Evolutionary conservation across 2,113 vertebrate species (phyloP), one percentile per base, ranked within the genome.

Genomic region (Pipra filicauda): DNA sequence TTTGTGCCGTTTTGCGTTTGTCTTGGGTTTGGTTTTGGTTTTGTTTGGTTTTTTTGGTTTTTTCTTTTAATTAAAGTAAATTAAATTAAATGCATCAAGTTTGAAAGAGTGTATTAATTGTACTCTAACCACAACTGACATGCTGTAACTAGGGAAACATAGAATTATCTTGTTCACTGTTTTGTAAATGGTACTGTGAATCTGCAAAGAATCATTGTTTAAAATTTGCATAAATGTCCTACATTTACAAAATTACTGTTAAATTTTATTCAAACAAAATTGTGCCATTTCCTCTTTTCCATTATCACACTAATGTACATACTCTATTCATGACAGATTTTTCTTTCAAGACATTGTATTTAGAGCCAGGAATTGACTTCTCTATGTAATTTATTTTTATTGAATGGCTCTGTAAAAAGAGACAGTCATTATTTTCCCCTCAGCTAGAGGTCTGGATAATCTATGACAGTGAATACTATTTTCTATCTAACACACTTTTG

Each of bases 121-220:
- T 83, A 69, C 76, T 79, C 65, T 69, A 81, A 75, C 8, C 5
- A 72, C 26, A 75, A 82, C 7, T 82, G 59, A 72, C 73, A 82
- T n/a, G 55, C 19, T 90, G 79, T 62, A 93, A 61, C 52, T 88
- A 84, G 70, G 79, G 67, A 89, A 97, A 88, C 70, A 71, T 52
- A 66, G n/a, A 93, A 96, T 96, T 97, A 96, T 82, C 49, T 70
- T 79, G 44, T 78, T 85, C 76, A 87, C 6, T 87, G 28, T 95
- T 96, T 95, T 75, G 52, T 48, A 87, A 93, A 91, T 84, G 35
- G 71, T 48, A 65, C 54, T 74, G 41, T 75, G 39, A 88, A 92
- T 86, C 26, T 73, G 28, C 26, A 91, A 79, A 73, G 52, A 81
- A 70, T 61, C 24, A 3, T 62, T 88, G 37, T 81, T 76, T 65